Conservation (phyloP, 2,888 invertebrate species). For the Andrena marginata region DNA sequence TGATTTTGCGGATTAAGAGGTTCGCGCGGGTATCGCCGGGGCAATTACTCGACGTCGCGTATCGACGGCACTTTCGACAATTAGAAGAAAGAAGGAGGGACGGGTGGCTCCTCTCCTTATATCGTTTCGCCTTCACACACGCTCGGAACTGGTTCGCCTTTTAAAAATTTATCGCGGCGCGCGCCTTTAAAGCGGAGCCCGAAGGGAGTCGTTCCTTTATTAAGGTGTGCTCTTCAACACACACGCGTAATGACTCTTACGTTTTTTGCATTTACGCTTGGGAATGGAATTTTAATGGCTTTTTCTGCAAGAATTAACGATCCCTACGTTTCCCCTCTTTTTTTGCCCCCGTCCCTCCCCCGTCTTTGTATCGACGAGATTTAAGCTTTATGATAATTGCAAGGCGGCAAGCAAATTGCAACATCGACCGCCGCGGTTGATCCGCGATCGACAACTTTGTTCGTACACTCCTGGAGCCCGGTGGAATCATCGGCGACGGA, state of each 20-base stretch:
- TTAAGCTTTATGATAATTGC: conserved; percentile 23
- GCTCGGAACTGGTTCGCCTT: conserved; percentile 48
- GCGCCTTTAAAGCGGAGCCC: conserved; percentile 32
- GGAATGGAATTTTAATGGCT: conserved; percentile 47
- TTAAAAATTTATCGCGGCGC: conserved; percentile 48
- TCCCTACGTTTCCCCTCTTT: background rate
- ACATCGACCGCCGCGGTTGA: conserved; percentile 11
- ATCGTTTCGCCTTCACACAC: conserved; percentile 22
- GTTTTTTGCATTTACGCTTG: conserved; percentile 37
- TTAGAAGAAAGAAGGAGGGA: conserved; percentile 33
- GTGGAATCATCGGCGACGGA: conserved; percentile 44
- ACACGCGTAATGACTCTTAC: conserved; percentile 36
- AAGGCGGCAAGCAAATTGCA: conserved; percentile 16
- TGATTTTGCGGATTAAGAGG: conserved; percentile 57
- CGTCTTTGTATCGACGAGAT: background rate
- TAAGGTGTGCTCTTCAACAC: conserved; percentile 41
- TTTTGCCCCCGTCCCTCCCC: too few relatives aligned
- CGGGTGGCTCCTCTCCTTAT: conserved; percentile 7
- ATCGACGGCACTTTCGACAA: conserved; percentile 44
- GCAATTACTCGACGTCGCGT: conserved; percentile 27
- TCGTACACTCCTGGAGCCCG: conserved; percentile 7
- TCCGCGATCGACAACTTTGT: conserved; percentile 10
- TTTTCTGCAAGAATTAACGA: conserved; percentile 39
- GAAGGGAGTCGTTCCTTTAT: conserved; percentile 27
- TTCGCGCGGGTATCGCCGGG: conserved; percentile 33